Base-by-base conservation (phyloP, 2,797 vertebrate genomes). In the Oreortyx pictus region DNA sequence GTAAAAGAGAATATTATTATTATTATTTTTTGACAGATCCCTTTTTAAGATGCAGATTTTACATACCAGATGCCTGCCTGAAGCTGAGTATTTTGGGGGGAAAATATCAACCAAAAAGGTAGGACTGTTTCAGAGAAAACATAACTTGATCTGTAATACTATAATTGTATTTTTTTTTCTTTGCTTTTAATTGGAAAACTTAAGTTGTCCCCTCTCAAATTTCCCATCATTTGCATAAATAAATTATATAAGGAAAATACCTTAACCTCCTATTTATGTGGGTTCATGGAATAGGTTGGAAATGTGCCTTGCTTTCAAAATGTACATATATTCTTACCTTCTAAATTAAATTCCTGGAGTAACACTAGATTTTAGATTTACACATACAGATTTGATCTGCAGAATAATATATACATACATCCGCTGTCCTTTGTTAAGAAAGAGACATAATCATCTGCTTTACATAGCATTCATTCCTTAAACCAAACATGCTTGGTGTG, bases 1-100 rank as follows among this genome's bases (percentile, higher is more conserved):
- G 25, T 80, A 89, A 78, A 59, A 87, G 24, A 93, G 49, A 90
- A 39, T 57, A 82, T 71, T 90, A 91, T 77, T 90, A 87, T 84
- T 82, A 92, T 92, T 82, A 13, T 56, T 89, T 82, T 56, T 89
- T 89, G 82, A 89, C 76, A 93, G 72, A 85, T 89, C 41, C 47
- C 27, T 87, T 66, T 83, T 89, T 94, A 89, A 89, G 87, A 93
- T 75, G 84, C 59, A 92, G 61, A 86, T 94, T 89, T 67, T 92
- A 90, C 72, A 90, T 37, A 94, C 43, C 84, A 88, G 84, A 82
- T 87, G 90, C 76, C 76, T 85, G 79, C 59, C 83, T 90, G 66
- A 86, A 91, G 92, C 78, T 29, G 86, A 94, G 46, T 86, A 76
- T 91, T 94, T 82, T 47, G 44, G 14, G 54, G 9, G 22, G 17